Conservation (phyloP, 1,140 invertebrate species). For the Anagrus nilaparvatae region DNA sequence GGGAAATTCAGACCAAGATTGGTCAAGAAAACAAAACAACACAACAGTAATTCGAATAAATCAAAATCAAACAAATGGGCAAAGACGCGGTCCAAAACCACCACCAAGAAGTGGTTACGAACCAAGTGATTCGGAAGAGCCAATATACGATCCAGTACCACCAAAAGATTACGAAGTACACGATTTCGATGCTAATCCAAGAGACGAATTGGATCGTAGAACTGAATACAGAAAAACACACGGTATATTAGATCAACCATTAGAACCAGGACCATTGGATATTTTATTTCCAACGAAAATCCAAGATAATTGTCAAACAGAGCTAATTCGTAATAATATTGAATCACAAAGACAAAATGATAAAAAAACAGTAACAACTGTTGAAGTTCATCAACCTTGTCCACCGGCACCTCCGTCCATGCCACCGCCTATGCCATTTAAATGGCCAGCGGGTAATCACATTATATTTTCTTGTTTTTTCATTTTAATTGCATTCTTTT, state of each 20-base stretch:
- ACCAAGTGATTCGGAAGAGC: too few relatives aligned
- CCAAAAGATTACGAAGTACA: constrained; percentile 38
- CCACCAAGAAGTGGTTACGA: constrained; percentile 24
- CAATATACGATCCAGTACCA: constrained; percentile 38
- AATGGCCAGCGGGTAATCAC: constrained; percentile 35
- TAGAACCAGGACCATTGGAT: background rate
- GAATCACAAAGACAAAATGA: constrained; percentile 27
- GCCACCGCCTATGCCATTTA: constrained; percentile 33
- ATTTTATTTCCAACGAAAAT: constrained; percentile 3
- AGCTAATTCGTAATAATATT: constrained; percentile 16
- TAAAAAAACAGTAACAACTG: constrained; percentile 35
- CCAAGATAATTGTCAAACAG: constrained; percentile 27
- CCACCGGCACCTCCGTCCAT: constrained; percentile 35
- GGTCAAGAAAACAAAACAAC: constrained; percentile 38
- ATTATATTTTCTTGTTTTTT: constrained; percentile 4
- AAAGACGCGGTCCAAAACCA: constrained; percentile 13
- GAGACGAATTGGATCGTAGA: constrained; percentile 34
- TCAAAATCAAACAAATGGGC: constrained; percentile 26
- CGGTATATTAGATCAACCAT: constrained; percentile 18
- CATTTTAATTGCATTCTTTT: background rate
- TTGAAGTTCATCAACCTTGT: constrained; percentile 38
- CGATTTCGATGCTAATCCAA: constrained; percentile 38
- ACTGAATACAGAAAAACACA: constrained; percentile 32
- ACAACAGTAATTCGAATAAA: constrained; percentile 39
- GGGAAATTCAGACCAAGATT: constrained; percentile 32